Conservation (phyloP, 2,888 invertebrate species). For the Meteorus colon region DNA sequence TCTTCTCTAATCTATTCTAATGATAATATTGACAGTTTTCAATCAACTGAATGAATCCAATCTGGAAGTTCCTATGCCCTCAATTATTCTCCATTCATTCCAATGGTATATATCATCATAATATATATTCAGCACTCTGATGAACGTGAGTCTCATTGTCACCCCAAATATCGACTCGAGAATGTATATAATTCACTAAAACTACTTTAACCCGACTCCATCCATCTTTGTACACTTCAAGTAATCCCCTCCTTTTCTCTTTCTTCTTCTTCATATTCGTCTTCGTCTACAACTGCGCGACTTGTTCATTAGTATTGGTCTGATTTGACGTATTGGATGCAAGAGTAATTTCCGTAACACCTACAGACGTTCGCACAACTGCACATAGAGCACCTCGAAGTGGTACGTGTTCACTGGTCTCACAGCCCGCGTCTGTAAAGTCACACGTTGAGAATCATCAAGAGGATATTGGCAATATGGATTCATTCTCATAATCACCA, state of each 20-base stretch:
- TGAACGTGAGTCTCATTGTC: not conserved
- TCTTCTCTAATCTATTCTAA: slow-evolving; percentile 19
- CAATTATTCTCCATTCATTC: slow-evolving; percentile 14
- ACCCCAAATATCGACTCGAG: not conserved
- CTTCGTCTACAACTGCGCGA: slow-evolving; percentile 63
- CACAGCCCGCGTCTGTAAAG: slow-evolving; percentile 67
- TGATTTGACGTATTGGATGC: slow-evolving; percentile 63
- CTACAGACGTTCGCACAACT: slow-evolving; percentile 67
- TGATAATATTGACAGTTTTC: slow-evolving; percentile 31
- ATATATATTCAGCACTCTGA: not conserved
- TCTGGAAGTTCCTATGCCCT: not conserved
- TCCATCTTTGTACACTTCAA: slow-evolving; percentile 2
- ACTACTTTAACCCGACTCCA: not conserved
- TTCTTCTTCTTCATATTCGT: not conserved
- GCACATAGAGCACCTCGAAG: slow-evolving; percentile 66
- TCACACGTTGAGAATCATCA: slow-evolving; percentile 16
- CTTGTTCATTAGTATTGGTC: slow-evolving; percentile 62
- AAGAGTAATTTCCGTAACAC: slow-evolving; percentile 67
- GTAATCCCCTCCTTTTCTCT: not conserved
- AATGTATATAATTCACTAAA: slow-evolving; percentile 8
- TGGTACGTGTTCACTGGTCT: slow-evolving; percentile 67
- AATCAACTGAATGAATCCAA: slow-evolving; percentile 1
- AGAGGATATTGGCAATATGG: not conserved
- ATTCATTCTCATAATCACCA: not conserved
- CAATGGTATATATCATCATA: not conserved